Conservation (phyloP, 2,797 vertebrate species). For the Poecilia wingei region DNA sequence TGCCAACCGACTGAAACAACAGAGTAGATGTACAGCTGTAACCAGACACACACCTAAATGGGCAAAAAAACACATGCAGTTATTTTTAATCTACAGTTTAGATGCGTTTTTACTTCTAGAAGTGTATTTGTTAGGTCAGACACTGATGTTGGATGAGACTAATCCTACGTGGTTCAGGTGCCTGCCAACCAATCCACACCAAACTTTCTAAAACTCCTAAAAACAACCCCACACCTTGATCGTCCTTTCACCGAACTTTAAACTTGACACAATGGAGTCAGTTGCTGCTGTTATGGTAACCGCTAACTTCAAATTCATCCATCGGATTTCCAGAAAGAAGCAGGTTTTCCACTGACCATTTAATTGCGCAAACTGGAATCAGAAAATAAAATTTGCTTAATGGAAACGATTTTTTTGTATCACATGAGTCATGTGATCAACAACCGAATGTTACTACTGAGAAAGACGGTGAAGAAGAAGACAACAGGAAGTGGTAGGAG, state of each 20-base stretch:
- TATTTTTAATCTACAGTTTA: background rate
- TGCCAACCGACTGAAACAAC: background rate
- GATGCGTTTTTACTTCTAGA: background rate
- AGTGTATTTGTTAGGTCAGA: background rate
- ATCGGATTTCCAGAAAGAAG: background rate
- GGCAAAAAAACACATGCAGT: background rate
- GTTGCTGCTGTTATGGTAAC: background rate
- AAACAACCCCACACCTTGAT: background rate
- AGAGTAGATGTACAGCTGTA: background rate
- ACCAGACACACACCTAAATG: background rate
- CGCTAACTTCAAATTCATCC: background rate
- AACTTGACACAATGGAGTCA: slow-evolving; percentile 9
- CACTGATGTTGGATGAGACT: slow-evolving; percentile 1
- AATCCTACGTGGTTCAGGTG: background rate
- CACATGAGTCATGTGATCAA: no score
- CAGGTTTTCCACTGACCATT: no score
- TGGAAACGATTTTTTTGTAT: no score
- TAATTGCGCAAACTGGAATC: no score
- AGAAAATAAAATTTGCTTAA: no score
- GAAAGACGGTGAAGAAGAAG: no score
- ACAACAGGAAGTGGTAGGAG: no score
- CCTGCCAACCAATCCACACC: background rate
- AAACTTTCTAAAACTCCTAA: background rate
- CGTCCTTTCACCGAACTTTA: background rate
- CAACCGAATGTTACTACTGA: no score